phyloP scores from a whole-genome alignment of 2,113 vertebrate genomes.

The Coptodon bakossiorum region DNA sequence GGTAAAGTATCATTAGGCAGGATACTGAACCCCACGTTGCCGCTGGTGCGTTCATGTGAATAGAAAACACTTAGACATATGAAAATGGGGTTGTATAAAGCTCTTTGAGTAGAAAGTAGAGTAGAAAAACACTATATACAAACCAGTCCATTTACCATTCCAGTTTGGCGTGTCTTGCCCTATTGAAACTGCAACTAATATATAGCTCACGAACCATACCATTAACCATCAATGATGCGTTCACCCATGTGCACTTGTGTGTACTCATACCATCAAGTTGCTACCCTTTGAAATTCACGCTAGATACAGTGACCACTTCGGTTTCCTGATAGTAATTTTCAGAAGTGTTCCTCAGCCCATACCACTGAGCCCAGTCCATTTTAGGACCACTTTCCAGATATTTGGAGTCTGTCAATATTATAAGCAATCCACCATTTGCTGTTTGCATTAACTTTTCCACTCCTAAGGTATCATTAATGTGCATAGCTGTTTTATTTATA shows the following conservation, averaged over 20 bases:
- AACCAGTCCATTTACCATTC: neutral
- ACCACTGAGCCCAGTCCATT: neutral
- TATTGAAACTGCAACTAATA: neutral
- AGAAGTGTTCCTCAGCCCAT: neutral
- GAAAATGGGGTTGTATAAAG: neutral
- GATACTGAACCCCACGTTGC: neutral
- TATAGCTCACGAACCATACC: neutral
- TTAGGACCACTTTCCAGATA: neutral
- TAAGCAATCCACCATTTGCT: neutral
- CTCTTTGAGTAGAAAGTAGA: neutral
- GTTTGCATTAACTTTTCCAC: neutral
- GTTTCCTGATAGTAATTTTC: neutral
- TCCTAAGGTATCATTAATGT: neutral
- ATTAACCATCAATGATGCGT: neutral
- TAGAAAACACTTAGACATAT: neutral
- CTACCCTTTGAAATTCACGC: neutral
- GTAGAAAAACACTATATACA: neutral
- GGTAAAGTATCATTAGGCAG: neutral
- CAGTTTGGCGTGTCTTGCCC: neutral
- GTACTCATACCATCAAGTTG: neutral
- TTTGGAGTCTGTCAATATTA: neutral
- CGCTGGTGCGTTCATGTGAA: neutral
- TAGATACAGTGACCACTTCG: neutral
- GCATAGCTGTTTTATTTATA: neutral
- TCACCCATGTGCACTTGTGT: neutral